Evolutionary conservation across 2,888 invertebrate species (phyloP), one percentile per base, ranked within the genome.

Genomic region (Phania funesta): DNA sequence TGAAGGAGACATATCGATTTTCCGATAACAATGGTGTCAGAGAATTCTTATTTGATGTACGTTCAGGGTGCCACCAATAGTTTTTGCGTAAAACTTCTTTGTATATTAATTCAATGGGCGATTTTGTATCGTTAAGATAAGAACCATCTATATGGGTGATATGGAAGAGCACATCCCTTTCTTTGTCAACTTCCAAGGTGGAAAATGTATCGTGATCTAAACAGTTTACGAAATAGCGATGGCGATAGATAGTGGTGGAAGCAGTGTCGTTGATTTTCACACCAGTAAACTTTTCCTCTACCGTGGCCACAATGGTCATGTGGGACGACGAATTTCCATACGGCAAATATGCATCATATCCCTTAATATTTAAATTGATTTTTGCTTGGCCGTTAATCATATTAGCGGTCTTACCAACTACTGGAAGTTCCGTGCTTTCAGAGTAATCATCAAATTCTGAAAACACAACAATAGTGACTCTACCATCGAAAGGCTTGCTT

Each of bases 181-280:
- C 95, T 62, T 99, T 92, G 44, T 96, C 97, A 0, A 98, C 98
- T 89, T 98, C 97, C 91, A 97, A 99, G 84, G 95, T 95, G 85
- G 96, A 95, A 0, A 97, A 96, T 1, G 95, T 95, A 86, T 95
- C 94, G 32, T 82, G 87, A n/a, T 84, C 84, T 24, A 97, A 93
- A 65, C 96, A 92, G 79, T 95, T 93, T 91, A n/a, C n/a, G n/a
- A n/a, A n/a, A n/a, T n/a, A n/a, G n/a, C n/a, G n/a, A n/a, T n/a
- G n/a, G n/a, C n/a, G 97, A 90, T 96, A 97, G 9, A 98, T 91
- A 71, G 94, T 93, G 41, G 97, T 92, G 81, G 95, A 93, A 1
- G 94, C 92, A 0, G 96, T 94, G n/a, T n/a, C n/a, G n/a, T n/a
- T n/a, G n/a, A n/a, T 85, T 87, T n/a, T n/a, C n/a, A n/a, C n/a